Conservation (phyloP, 1,140 invertebrate species). For the Bombus superbus region DNA sequence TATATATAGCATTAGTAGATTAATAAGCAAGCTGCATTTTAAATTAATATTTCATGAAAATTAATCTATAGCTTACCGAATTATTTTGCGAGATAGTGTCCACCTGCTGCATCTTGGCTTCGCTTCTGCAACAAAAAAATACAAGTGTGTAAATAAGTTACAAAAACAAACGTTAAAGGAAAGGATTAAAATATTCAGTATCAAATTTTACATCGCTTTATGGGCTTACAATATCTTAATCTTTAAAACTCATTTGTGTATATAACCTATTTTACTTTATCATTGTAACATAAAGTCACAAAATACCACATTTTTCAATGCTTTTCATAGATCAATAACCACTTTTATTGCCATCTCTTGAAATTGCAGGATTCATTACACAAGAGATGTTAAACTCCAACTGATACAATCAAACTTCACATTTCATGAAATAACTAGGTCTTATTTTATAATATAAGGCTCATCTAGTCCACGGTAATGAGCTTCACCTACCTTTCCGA, state of each 20-base stretch:
- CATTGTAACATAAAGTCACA: constrained; percentile 18
- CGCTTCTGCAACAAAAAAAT: constrained; percentile 79
- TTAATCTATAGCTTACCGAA: constrained; percentile 80
- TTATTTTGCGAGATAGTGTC: constrained; percentile 84
- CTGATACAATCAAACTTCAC: constrained; percentile 35
- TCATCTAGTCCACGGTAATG: constrained; percentile 64
- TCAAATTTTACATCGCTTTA: constrained; percentile 17
- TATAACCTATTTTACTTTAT: constrained; percentile 32
- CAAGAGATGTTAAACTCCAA: constrained; percentile 27
- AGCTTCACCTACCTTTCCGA: constrained; percentile 79
- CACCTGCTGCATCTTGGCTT: constrained; percentile 85
- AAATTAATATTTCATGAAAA: constrained; percentile 24
- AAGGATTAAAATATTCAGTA: constrained; percentile 11
- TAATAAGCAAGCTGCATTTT: constrained; percentile 68
- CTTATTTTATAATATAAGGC: constrained; percentile 61
- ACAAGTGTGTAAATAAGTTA: constrained; percentile 27
- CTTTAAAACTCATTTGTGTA: constrained; percentile 20
- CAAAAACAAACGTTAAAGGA: background rate
- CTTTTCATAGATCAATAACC: constrained; percentile 26
- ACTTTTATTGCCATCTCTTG: constrained; percentile 29
- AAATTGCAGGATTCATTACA: constrained; percentile 34
- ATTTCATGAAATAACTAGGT: constrained; percentile 51
- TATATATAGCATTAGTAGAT: constrained; percentile 62
- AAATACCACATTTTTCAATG: constrained; percentile 23
- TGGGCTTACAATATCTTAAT: constrained; percentile 27